Conservation (phyloP, 1,140 invertebrate genomes). For the Neoseiulus cucumeris region DNA sequence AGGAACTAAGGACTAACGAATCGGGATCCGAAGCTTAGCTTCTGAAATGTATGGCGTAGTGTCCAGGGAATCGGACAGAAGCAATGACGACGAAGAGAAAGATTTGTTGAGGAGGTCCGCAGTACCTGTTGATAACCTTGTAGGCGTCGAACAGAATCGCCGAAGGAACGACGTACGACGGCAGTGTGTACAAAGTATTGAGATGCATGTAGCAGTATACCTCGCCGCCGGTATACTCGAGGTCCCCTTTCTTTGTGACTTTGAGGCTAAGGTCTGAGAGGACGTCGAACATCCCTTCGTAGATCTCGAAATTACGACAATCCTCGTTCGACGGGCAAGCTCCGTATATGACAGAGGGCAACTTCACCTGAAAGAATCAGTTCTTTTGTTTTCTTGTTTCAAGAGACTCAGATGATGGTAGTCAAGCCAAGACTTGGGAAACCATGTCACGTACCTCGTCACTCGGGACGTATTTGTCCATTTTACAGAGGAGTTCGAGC, state of each 20-base stretch:
- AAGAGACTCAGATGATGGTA: too few relatives aligned
- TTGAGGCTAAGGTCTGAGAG: background rate
- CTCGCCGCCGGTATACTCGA: background rate
- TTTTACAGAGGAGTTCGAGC: slow-evolving; percentile 3
- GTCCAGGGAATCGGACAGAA: too few relatives aligned
- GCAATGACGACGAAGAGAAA: background rate
- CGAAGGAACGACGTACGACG: background rate
- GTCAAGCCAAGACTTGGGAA: too few relatives aligned
- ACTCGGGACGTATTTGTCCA: background rate
- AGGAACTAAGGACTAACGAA: too few relatives aligned
- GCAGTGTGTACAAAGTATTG: background rate
- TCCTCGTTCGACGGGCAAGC: slow-evolving; percentile 4
- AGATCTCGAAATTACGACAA: background rate
- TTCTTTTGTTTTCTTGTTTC: too few relatives aligned
- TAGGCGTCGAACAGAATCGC: background rate
- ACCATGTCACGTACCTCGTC: slow-evolving; percentile 2
- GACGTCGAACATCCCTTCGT: background rate
- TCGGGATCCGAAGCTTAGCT: too few relatives aligned
- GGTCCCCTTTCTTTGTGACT: background rate
- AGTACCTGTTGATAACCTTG: slow-evolving; percentile 1
- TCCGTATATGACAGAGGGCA: background rate
- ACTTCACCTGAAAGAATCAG: background rate
- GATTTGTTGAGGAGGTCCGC: background rate
- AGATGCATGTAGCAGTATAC: slow-evolving; percentile 8
- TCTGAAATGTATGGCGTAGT: too few relatives aligned